Evolutionary conservation across 2,797 vertebrate genomes (phyloP).

Genomic region (Meriones psammophilus): DNA sequence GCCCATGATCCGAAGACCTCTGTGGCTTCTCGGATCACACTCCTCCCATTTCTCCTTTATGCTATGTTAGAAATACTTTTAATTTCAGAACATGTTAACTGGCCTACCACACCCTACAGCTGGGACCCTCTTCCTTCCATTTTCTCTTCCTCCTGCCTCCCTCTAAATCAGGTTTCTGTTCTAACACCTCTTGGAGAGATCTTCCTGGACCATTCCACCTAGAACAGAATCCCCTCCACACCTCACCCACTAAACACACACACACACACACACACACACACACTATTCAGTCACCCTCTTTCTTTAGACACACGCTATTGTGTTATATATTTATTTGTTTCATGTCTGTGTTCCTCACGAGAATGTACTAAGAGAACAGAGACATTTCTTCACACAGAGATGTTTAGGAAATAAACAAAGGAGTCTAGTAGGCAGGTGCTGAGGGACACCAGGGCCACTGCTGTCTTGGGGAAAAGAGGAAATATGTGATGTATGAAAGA

Average conservation of each 20-base stretch:
- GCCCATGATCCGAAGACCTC: not conserved
- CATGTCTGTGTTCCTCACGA: not conserved
- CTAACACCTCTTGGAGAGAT: not conserved
- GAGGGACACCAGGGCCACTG: not conserved
- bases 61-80: not conserved
- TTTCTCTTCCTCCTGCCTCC: not conserved
- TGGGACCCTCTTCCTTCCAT: not conserved
- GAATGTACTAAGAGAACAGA: not conserved
- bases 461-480: not conserved
- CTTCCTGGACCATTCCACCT: not conserved
- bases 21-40: not conserved
- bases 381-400: not conserved
- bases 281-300: not conserved
- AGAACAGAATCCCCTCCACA: not conserved
- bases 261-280: not conserved
- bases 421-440: not conserved
- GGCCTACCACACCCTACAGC: not conserved
- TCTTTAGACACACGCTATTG: not conserved
- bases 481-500: constrained; percentile 19
- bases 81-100: not conserved
- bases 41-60: not conserved
- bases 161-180: not conserved
- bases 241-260: not conserved
- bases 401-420: constrained; percentile 14
- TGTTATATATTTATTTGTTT: not conserved